A percentile compares a stretch with the other conserved stretches of the same genome.
Conservation (phyloP, 37 sponge, comb jelly and placozoan genomes). For the Dysidea cf. avara region DNA sequence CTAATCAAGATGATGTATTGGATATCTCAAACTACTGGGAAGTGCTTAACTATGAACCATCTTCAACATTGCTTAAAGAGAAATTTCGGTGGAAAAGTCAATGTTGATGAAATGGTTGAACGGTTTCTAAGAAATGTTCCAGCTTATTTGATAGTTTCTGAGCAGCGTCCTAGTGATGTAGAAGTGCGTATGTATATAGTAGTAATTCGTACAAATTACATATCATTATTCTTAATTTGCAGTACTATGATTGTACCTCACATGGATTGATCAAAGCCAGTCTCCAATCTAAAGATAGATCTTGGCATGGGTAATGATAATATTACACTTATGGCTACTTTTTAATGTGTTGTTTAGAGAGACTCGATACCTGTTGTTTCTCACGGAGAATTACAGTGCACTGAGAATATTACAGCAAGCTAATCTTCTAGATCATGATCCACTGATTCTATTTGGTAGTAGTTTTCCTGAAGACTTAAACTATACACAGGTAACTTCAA, state of each 20-base stretch:
- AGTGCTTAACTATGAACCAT: constrained; percentile 40
- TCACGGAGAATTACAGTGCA: constrained; percentile 92
- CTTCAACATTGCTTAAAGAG: constrained; percentile 78
- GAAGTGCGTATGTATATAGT: neutral
- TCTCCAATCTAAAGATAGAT: constrained; percentile 50
- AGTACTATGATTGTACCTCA: constrained; percentile 59
- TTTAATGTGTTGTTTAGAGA: constrained; percentile 46
- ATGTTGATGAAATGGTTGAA: constrained; percentile 8
- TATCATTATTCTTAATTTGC: neutral
- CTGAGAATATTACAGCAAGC: constrained; percentile 69
- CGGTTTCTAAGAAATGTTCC: constrained; percentile 11
- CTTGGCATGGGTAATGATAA: constrained; percentile 70
- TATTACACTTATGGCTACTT: neutral
- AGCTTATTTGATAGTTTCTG: neutral
- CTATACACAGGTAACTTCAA: constrained; percentile 83
- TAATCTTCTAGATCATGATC: constrained; percentile 15
- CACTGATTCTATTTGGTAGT: constrained; percentile 88
- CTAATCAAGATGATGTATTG: constrained; percentile 91
- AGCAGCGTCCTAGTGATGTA: neutral
- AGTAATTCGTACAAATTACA: neutral
- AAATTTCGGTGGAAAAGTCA: constrained; percentile 84
- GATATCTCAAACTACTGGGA: constrained; percentile 46
- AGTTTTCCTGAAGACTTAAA: constrained; percentile 94
- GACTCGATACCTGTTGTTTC: constrained; percentile 89
- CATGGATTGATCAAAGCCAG: constrained; percentile 82